Conservation (phyloP, 2,888 invertebrate species). For the Athalia rosae region DNA sequence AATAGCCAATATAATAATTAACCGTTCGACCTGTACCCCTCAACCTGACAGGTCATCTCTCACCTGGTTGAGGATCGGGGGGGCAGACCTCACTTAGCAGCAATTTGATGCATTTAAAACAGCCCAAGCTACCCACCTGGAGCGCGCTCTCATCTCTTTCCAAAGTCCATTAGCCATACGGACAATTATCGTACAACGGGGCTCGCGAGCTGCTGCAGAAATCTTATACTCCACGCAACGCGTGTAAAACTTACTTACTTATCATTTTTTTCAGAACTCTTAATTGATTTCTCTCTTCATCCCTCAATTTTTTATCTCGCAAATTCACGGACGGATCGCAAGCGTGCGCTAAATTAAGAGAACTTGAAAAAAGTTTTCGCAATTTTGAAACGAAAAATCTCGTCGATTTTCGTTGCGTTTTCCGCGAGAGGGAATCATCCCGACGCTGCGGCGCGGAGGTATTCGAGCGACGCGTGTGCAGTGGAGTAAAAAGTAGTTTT, state of each 20-base stretch:
- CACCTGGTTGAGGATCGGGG: conserved; percentile 49
- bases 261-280: neutral
- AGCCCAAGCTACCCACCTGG: conserved; percentile 59
- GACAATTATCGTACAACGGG: conserved; percentile 61
- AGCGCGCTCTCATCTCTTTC: conserved; percentile 58
- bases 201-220: conserved; percentile 49
- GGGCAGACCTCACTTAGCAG: conserved; percentile 59
- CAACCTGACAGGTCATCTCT: conserved; percentile 52
- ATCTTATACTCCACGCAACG: neutral
- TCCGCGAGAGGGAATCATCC: too few species aligned
- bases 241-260: too few species aligned
- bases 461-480: too few species aligned
- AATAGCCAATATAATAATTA: conserved; percentile 64
- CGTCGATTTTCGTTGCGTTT: too few species aligned
- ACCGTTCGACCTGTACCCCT: conserved; percentile 56
- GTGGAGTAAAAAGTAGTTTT: too few species aligned
- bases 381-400: too few species aligned
- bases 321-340: too few species aligned
- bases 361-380: too few species aligned
- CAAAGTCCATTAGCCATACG: conserved; percentile 62
- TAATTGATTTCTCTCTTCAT: neutral
- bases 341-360: too few species aligned
- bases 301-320: too few species aligned
- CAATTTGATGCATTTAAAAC: conserved; percentile 63
- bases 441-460: too few species aligned